Conservation (phyloP, 2,797 vertebrate species). For the Sebastolobus altivelis region DNA sequence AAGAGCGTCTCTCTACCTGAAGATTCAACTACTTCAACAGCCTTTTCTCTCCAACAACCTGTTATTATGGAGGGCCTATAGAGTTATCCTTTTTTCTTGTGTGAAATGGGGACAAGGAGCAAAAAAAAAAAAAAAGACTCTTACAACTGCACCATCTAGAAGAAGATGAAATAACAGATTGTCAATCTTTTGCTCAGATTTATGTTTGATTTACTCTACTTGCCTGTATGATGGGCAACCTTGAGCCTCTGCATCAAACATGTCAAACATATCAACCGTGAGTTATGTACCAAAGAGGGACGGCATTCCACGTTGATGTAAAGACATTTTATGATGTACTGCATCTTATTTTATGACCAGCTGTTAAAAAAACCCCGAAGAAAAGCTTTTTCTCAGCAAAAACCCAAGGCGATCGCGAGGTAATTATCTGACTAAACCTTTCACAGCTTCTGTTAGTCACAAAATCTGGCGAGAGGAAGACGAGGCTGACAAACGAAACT, state of each 20-base stretch:
- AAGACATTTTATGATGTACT: constrained; percentile 74
- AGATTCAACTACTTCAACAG: constrained; percentile 10
- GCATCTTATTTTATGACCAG: constrained; percentile 71
- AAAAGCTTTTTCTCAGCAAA: constrained; percentile 77
- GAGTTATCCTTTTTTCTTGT: neutral
- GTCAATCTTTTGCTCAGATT: constrained; percentile 46
- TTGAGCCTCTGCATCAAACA: constrained; percentile 49
- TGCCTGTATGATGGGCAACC: constrained; percentile 56
- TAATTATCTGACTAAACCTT: constrained; percentile 82
- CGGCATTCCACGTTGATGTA: constrained; percentile 68
- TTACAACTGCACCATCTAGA: constrained; percentile 8
- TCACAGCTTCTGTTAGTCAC: constrained; percentile 69
- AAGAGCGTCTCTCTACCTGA: constrained; percentile 5
- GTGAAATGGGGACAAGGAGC: constrained; percentile 12
- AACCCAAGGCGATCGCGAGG: constrained; percentile 69
- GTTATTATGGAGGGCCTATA: neutral
- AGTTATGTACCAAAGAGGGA: constrained; percentile 67
- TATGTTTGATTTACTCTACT: constrained; percentile 60
- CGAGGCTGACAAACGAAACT: constrained; percentile 76
- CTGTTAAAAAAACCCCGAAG: constrained; percentile 66
- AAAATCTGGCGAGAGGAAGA: constrained; percentile 57
- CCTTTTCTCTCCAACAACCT: neutral
- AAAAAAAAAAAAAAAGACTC: neutral
- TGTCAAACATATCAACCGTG: constrained; percentile 53
- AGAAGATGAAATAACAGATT: constrained; percentile 40